Conservation (phyloP, 2,888 invertebrate species). For the Carcina quercana region DNA sequence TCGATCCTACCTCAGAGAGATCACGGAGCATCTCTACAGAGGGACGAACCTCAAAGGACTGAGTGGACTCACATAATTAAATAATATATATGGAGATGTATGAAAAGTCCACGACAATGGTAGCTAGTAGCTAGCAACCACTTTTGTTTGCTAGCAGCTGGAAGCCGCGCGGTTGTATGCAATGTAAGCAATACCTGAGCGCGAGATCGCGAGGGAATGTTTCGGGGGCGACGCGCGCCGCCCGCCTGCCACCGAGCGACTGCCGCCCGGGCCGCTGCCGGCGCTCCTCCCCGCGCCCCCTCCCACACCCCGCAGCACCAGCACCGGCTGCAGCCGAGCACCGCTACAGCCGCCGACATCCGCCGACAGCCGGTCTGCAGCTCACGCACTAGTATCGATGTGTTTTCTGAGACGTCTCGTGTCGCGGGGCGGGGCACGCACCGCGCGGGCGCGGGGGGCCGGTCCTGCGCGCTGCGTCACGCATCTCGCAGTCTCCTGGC, state of each 20-base stretch:
- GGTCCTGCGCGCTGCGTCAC: slow-evolving; percentile 72
- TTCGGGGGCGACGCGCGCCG: slow-evolving; percentile 60
- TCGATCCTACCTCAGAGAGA: slow-evolving; percentile 3
- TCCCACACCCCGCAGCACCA: slow-evolving; percentile 35
- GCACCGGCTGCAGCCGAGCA: slow-evolving; percentile 28
- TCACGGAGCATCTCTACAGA: not conserved
- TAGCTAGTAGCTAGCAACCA: no score
- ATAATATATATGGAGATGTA: no score
- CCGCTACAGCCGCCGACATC: slow-evolving; percentile 13
- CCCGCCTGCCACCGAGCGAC: slow-evolving; percentile 64
- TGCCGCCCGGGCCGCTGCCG: slow-evolving; percentile 66
- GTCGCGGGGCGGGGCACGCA: slow-evolving; percentile 29
- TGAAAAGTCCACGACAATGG: slow-evolving; percentile 54
- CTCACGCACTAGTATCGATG: slow-evolving; percentile 48
- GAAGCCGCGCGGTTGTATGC: no score
- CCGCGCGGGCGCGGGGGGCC: slow-evolving; percentile 47
- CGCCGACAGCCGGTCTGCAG: slow-evolving; percentile 8
- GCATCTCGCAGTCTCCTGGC: slow-evolving; percentile 63
- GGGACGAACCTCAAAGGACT: no score
- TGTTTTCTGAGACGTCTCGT: slow-evolving; percentile 48
- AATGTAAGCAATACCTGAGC: slow-evolving; percentile 44
- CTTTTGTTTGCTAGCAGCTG: no score
- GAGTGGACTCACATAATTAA: no score
- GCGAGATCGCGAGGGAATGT: slow-evolving; percentile 48
- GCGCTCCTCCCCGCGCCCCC: slow-evolving; percentile 25